Base-by-base conservation (phyloP, 2,113 vertebrate genomes). In the Echinops telfairi region DNA sequence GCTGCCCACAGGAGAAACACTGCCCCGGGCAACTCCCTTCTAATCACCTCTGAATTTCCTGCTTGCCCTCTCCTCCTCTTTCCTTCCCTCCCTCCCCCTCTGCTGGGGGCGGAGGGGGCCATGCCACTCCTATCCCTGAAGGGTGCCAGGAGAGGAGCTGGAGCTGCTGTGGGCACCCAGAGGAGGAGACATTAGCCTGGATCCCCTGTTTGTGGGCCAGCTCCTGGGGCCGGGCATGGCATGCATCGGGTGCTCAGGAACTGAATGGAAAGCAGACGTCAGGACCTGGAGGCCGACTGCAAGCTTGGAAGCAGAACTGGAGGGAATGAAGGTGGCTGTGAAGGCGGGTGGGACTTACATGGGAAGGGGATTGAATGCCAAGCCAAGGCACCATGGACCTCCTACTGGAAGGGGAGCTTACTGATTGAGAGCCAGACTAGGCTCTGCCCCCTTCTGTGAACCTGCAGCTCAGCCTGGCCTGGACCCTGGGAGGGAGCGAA, bases 11-110 rank as follows among this genome's bases (percentile, higher is more conserved):
- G 57, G 71, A 92, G 77, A 86, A 94, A 84, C 80, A 79, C 12
- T 36, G 84, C 87, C 92, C 47, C 2, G 36, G 93, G 78, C 57
- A 83, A 57, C 88, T 94, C 86, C 90, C 83, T 94, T 80, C 92
- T 96, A 78, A 95, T 96, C 78, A 58, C 33, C 38, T 78, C 0
- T 40, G 95, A 94, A 95, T 94, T 97, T 96, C 96, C 96, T 92
- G 92, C 84, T 70, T 57, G 81, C 68, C 76, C 36, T 62, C 79
- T 11, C 68, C 80, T 89, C 40, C 71, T 62, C 83, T 60, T 27
- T 66, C 20, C 47, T 53, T 53, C 66, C 85, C 29, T 36, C 73
- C n/a, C 16, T 58, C 27, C 19, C 64, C 66, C 47, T 89, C 78
- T 73, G 88, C 88, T 36, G 81, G 40, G 82, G 23, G 62, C 40